Evolutionary conservation across 2,888 invertebrate species (phyloP).

Genomic region (Itoplectis maculator): DNA sequence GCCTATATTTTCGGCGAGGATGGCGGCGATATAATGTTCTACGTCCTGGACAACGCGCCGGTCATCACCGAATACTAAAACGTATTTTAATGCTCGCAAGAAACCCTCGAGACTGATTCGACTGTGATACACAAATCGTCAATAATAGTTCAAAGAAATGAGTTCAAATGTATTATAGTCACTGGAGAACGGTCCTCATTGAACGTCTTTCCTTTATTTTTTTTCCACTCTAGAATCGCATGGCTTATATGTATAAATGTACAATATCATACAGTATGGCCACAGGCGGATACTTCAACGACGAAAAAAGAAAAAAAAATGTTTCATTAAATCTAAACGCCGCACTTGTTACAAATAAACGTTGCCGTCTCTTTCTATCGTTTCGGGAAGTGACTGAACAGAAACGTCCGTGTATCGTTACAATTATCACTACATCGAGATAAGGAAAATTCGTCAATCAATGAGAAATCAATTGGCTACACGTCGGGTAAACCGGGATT

Average conservation of each 20-base stretch:
- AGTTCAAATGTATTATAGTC: conserved; percentile 16
- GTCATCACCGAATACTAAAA: conserved; percentile 64
- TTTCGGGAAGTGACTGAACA: conserved; percentile 19
- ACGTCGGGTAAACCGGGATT: background rate
- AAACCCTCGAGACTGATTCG: conserved; percentile 65
- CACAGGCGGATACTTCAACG: conserved; percentile 64
- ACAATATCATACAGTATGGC: conserved; percentile 74
- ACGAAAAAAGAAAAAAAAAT: conserved; percentile 29
- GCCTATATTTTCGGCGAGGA: conserved; percentile 72
- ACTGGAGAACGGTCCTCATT: conserved; percentile 32
- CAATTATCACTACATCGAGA: conserved; percentile 28
- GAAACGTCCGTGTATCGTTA: conserved; percentile 31
- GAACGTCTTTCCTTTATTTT: conserved; percentile 67
- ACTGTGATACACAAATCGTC: conserved; percentile 67
- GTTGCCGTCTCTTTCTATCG: conserved; percentile 40
- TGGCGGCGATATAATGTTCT: conserved; percentile 72
- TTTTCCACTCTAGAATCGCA: conserved; percentile 69
- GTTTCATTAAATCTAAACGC: conserved; percentile 38
- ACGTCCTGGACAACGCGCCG: conserved; percentile 69
- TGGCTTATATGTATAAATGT: conserved; percentile 74
- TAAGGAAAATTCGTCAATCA: conserved; percentile 46
- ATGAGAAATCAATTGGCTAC: conserved; percentile 17
- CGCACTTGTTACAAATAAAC: conserved; percentile 15
- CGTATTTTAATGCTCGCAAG: background rate
- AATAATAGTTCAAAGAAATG: conserved; percentile 32